These are phyloP conservation scores for Heliocidaris erythrogramma DNA, from an alignment of 35 echinoderm and acorn worm genomes.

Conservation along the genomic window DNA sequence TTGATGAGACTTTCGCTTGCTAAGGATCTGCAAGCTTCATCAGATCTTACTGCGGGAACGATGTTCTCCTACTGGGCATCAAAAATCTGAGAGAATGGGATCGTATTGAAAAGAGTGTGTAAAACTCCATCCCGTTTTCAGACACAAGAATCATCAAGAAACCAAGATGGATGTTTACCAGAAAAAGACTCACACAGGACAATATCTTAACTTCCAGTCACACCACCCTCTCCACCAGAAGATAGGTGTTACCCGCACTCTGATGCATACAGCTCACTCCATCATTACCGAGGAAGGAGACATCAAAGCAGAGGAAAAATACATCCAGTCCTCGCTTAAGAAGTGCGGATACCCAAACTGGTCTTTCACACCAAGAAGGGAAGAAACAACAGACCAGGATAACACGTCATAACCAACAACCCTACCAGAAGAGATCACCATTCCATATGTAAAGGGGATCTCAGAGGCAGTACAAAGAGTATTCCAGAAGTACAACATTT, in stretches of 20 bases:
- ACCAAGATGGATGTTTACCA: not conserved
- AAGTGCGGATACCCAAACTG: conserved; percentile 18
- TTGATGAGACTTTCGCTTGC: not conserved
- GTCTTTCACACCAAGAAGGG: no score
- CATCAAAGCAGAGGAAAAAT: not conserved
- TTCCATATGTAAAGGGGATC: no score
- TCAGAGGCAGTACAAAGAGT: no score
- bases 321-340: not conserved
- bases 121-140: not conserved
- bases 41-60: not conserved
- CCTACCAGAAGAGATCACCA: no score
- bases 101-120: no score
- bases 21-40: not conserved
- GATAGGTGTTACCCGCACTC: conserved; percentile 10
- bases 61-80: not conserved
- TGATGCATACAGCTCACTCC: not conserved
- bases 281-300: not conserved
- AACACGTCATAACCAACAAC: no score
- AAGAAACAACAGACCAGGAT: no score
- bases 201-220: conserved; percentile 8
- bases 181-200: not conserved
- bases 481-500: no score
- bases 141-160: not conserved
- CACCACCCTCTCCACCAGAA: conserved; percentile 40
- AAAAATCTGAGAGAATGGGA: no score